Percentiles rank a stretch among this genome's conserved stretches.
These are phyloP conservation scores for Perizoma affinitatum DNA, from an alignment of 2,888 invertebrate species.

Conservation along the genomic window DNA sequence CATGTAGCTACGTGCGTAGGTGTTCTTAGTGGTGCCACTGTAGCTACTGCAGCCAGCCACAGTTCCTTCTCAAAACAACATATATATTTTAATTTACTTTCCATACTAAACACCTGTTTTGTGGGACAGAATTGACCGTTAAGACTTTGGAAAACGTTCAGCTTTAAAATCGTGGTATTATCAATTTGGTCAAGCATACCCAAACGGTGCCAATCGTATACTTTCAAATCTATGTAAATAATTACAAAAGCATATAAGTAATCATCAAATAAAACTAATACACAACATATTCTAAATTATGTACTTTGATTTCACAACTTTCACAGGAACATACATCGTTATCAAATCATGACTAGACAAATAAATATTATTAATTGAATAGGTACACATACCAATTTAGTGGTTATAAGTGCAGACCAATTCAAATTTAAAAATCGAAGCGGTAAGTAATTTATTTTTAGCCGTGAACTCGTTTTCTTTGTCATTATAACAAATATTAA, in stretches of 20 bases:
- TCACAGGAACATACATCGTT: conserved; percentile 54
- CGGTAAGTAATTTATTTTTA: not conserved
- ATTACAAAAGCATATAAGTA: not conserved
- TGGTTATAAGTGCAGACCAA: conserved; percentile 3
- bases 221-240: conserved; percentile 28
- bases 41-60: too few species aligned
- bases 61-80: too few species aligned
- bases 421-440: too few species aligned
- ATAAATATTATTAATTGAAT: conserved; percentile 24
- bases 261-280: not conserved
- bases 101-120: not conserved
- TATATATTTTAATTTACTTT: not conserved
- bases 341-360: conserved; percentile 53
- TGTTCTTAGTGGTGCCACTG: not conserved
- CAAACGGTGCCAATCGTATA: conserved; percentile 49
- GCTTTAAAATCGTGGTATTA: not conserved
- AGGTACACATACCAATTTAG: not conserved
- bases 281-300: conserved; percentile 23
- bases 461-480: not conserved
- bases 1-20: too few species aligned
- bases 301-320: conserved; percentile 53
- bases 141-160: not conserved
- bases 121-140: not conserved
- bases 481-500: too few species aligned
- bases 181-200: conserved; percentile 38